Conservation (phyloP, 2,888 invertebrate species). For the Agonopterix subpropinquella region DNA sequence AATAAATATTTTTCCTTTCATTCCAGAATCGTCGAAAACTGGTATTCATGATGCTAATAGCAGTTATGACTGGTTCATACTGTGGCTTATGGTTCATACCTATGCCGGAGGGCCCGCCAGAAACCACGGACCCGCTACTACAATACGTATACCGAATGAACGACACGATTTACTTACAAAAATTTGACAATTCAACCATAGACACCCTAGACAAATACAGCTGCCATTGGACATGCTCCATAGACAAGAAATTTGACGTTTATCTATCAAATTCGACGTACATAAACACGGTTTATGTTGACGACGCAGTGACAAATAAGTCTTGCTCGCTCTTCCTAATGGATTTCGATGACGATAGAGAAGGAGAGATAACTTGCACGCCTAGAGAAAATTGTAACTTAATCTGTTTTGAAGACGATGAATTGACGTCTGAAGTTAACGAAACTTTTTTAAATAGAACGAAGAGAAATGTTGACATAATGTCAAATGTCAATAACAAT, state of each 20-base stretch:
- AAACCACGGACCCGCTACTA: slow-evolving; percentile 23
- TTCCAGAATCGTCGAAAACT: slow-evolving; percentile 76
- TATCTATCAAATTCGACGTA: slow-evolving; percentile 46
- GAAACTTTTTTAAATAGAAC: slow-evolving; percentile 15
- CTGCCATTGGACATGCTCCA: slow-evolving; percentile 58
- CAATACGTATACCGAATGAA: slow-evolving; percentile 51
- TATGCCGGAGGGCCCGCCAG: slow-evolving; percentile 26
- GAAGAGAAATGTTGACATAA: slow-evolving; percentile 18
- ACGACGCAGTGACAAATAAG: slow-evolving; percentile 31
- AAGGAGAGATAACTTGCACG: slow-evolving; percentile 38
- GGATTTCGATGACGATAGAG: slow-evolving; percentile 35
- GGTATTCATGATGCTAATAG: slow-evolving; percentile 81
- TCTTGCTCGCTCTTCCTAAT: slow-evolving; percentile 51
- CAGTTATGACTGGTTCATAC: slow-evolving; percentile 79
- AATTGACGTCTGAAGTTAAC: slow-evolving; percentile 7
- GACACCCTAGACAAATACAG: slow-evolving; percentile 38
- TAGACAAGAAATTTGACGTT: slow-evolving; percentile 33
- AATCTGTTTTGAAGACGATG: slow-evolving; percentile 46
- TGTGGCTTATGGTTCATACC: slow-evolving; percentile 81
- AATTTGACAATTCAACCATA: slow-evolving; percentile 21
- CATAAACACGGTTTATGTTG: slow-evolving; percentile 46
- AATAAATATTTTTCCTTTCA: background rate
- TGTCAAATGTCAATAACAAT: background rate
- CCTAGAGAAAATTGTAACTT: slow-evolving; percentile 47
- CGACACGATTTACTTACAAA: slow-evolving; percentile 46